A percentile compares a stretch with the other conserved stretches of the same genome.
Evolutionary conservation across 2,113 vertebrate genomes (phyloP).

Genomic region (Trinectes maculatus): DNA sequence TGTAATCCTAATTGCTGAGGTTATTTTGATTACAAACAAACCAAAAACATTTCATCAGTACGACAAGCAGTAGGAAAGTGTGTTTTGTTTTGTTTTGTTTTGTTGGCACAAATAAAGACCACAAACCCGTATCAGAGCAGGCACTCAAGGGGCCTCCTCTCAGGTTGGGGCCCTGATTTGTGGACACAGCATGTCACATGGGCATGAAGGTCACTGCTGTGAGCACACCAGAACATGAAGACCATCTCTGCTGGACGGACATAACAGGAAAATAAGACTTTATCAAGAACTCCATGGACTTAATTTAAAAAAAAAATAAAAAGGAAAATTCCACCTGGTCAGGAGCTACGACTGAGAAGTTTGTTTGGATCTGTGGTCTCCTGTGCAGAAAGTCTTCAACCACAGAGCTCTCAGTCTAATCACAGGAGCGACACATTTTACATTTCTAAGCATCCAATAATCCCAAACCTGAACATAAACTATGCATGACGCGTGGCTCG

Average conservation of each 20-base stretch:
- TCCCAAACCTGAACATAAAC: slow-evolving; percentile 37
- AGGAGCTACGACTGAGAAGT: slow-evolving; percentile 27
- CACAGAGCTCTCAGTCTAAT: slow-evolving; percentile 8
- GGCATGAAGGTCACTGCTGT: slow-evolving; percentile 7
- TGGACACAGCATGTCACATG: background rate
- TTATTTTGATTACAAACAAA: background rate
- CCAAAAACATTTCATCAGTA: too few species aligned
- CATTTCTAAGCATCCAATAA: slow-evolving; percentile 29
- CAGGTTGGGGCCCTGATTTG: slow-evolving; percentile 3
- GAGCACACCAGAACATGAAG: slow-evolving; percentile 13
- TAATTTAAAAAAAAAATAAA: background rate
- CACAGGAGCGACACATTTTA: slow-evolving; percentile 16
- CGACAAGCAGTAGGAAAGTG: background rate
- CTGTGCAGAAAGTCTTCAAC: slow-evolving; percentile 3
- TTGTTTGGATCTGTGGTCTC: slow-evolving; percentile 11
- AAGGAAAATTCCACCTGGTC: slow-evolving; percentile 18
- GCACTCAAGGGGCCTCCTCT: slow-evolving; percentile 10
- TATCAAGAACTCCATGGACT: slow-evolving; percentile 23
- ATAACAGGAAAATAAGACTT: slow-evolving; percentile 23
- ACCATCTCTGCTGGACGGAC: slow-evolving; percentile 32
- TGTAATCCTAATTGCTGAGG: too few species aligned
- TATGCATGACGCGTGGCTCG: slow-evolving; percentile 70
- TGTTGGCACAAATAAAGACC: background rate
- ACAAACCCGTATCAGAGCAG: slow-evolving; percentile 2
- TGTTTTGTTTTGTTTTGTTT: too few species aligned